Percentiles rank a stretch among this genome's conserved stretches.
Conservation (phyloP, 2,797 vertebrate genomes). For the Xerus rutilus region DNA sequence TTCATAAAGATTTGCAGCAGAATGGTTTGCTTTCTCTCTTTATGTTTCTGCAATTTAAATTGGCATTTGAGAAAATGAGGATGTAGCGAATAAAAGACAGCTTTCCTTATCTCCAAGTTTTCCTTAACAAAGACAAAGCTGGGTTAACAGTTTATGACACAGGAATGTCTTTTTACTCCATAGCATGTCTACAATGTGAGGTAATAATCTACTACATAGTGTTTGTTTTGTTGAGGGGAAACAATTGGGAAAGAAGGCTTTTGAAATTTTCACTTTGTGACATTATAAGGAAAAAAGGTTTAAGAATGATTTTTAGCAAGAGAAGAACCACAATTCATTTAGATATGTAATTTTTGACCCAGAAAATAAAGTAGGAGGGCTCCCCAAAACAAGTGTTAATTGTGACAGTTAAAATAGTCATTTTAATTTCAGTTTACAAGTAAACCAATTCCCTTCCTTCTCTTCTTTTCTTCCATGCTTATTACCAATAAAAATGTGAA, state of each 20-base stretch:
- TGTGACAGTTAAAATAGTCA: neutral
- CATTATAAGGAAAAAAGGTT: neutral
- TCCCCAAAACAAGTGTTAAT: neutral
- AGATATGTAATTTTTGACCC: neutral
- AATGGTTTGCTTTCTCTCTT: neutral
- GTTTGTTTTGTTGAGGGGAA: neutral
- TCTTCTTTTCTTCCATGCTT: neutral
- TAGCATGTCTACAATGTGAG: neutral
- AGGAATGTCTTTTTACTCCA: neutral
- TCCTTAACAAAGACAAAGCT: neutral
- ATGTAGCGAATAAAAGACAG: neutral
- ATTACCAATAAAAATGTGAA: neutral
- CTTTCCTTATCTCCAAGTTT: neutral
- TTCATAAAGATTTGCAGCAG: slow-evolving; percentile 12
- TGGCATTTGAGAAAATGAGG: slow-evolving; percentile 26
- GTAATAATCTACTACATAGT: neutral
- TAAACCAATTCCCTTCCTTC: neutral
- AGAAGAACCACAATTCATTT: neutral
- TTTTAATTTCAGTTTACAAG: neutral
- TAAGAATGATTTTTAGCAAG: neutral
- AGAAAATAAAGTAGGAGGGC: neutral
- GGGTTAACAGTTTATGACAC: neutral
- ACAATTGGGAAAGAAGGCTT: neutral
- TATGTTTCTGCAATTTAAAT: slow-evolving; percentile 28
- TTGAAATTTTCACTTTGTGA: neutral